Base-by-base conservation (phyloP, 2,888 invertebrate genomes). In the Leptinotarsa tumamoca region DNA sequence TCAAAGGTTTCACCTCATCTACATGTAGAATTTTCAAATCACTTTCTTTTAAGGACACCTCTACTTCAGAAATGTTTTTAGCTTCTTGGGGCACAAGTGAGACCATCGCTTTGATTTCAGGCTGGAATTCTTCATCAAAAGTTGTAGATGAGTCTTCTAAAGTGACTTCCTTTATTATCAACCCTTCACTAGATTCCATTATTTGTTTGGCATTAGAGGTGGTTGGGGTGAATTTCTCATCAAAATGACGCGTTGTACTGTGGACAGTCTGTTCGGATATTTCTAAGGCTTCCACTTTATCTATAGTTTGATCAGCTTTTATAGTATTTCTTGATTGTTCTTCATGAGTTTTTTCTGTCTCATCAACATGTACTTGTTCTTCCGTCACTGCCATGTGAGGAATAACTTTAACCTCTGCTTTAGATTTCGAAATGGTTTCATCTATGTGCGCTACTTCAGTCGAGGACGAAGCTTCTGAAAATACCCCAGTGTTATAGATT, bases 31-130 rank as follows among this genome's bases (percentile, higher is more conserved):
- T 73, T 68, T 74, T 52, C 15, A 92, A 88, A 0, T 89, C 87
- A n/a, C 89, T 89, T 89, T 94, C 95, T 82, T 91, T 92, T 68
- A 92, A 89, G 56, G 91, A 90, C 7, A 90, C 84, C 69, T 91
- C 90, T 23, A 91, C 90, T 87, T 95, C 93, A 51, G 91, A 90
- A n/a, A 93, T 88, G 52, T 91, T 91, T 33, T 93, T 89, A 18
- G 94, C 93, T 88, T 94, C 93, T 83, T 93, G 92, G 49, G 92
- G 86, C 33, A 91, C 87, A 4, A 95, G 75, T 10, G 90, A 89
- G 0, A 92, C 80, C 49, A 85, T 88, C 21, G 89, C 89, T 81
- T 85, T 88, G 77, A 90, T 90, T 77, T 87, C 82, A 75, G 83
- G 75, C 23, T 86, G 85, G 83, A 88, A 85, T 54, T 87, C 86